Percentiles rank a stretch among this genome's conserved stretches.
These are phyloP conservation scores for Helicolenus hilgendorfi DNA, from an alignment of 2,797 vertebrate species.

Conservation along the genomic window DNA sequence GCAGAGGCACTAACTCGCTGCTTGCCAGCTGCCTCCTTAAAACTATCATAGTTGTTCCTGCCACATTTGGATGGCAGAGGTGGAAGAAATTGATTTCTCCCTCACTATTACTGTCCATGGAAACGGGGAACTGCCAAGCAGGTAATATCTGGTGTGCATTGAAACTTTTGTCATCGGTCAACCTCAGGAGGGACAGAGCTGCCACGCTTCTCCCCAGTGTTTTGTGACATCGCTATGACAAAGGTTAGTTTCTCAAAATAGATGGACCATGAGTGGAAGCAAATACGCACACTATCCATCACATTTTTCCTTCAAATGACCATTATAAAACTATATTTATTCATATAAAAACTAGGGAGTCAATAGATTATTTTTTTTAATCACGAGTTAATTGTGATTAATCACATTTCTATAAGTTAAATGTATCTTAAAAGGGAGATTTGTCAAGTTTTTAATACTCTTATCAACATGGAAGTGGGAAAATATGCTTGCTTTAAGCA, in stretches of 20 bases:
- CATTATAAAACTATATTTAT: not conserved
- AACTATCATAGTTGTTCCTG: constrained; percentile 67
- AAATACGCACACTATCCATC: not conserved
- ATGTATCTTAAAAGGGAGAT: too few relatives aligned
- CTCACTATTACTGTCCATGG: constrained; percentile 77
- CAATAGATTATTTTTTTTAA: not conserved
- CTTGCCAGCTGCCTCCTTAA: constrained; percentile 77
- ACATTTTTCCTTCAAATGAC: not conserved
- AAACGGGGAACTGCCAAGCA: constrained; percentile 77
- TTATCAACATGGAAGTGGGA: too few relatives aligned
- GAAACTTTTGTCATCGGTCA: constrained; percentile 74
- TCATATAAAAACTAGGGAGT: not conserved
- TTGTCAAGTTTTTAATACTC: too few relatives aligned
- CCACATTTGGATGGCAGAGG: constrained; percentile 76
- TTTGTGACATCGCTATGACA: constrained; percentile 33
- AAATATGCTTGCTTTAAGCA: too few relatives aligned
- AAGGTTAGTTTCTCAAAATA: constrained; percentile 56
- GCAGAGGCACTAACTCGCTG: constrained; percentile 60
- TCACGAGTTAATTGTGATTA: not conserved
- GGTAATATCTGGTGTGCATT: constrained; percentile 69
- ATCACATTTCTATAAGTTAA: too few relatives aligned
- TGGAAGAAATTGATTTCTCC: constrained; percentile 78
- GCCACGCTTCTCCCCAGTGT: constrained; percentile 23
- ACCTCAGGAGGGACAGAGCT: constrained; percentile 60
- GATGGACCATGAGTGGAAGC: constrained; percentile 12